Evolutionary conservation across 2,888 invertebrate species (phyloP), one percentile per base, ranked within the genome.

Genomic region (Microctonus hyperodae): DNA sequence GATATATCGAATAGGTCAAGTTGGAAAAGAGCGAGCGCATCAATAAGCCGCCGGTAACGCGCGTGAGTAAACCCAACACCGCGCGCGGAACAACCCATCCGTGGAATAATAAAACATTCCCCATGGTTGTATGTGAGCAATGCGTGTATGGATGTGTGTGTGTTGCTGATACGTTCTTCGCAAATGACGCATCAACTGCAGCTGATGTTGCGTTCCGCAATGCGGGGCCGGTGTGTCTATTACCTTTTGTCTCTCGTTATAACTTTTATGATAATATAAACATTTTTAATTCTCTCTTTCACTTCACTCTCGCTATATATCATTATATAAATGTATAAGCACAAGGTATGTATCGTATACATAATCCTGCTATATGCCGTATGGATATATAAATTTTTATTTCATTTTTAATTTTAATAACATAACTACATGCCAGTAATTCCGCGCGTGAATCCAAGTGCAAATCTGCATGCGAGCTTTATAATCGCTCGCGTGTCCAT

Each of bases 151-250:
- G 37, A 3, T 37, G 72, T 20, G 20, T 31, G 75, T 74, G 77
- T 73, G n/a, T n/a, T n/a, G n/a, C n/a, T 77, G 79, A 81, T 80
- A 77, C 77, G 79, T 81, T 81, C 79, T 76, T 75, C 74, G 76
- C 77, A 77, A 80, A 78, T 81, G 80, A 80, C 80, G 79, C 75
- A 79, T 76, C 76, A 74, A 75, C 74, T 77, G 81, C 82, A 82
- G 81, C 81, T 81, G 81, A 80, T 78, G 79, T 78, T 72, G 74
- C 78, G 77, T 79, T 81, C 74, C 78, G 79, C 78, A 77, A 81
- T 80, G 80, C 78, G 78, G 79, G 79, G 20, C 74, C 70, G 73
- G 70, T 74, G 72, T 67, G 64, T 67, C 68, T 53, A 56, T 58
- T 64, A 40, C 37, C 58, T 66, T 66, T 64, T 69, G 62, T 37